Conservation (phyloP, 2,113 vertebrate species). For the Tachycineta bicolor region DNA sequence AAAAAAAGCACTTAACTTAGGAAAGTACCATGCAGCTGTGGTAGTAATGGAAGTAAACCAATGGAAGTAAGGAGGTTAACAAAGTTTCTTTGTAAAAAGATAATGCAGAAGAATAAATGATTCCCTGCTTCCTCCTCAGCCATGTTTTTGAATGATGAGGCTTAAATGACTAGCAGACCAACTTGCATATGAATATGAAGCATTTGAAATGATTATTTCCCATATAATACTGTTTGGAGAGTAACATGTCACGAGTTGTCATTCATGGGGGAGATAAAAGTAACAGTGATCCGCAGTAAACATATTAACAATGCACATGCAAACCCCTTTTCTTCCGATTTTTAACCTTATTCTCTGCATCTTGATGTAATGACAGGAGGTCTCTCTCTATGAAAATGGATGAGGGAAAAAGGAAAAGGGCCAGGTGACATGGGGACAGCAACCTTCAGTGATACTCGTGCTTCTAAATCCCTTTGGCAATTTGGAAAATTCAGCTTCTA, state of each 20-base stretch:
- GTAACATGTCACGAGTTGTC: not conserved
- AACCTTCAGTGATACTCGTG: not conserved
- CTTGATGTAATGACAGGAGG: not conserved
- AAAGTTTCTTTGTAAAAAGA: not conserved
- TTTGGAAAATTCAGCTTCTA: not conserved
- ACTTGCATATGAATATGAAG: constrained; percentile 58
- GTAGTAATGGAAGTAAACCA: no score
- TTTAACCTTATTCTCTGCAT: not conserved
- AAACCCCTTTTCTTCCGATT: not conserved
- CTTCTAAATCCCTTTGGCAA: not conserved
- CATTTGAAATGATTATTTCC: constrained; percentile 19
- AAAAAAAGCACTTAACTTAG: not conserved
- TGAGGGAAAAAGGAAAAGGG: constrained; percentile 6
- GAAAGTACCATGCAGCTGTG: not conserved
- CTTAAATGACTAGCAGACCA: not conserved
- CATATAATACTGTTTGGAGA: not conserved
- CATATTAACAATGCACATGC: not conserved
- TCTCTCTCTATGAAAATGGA: not conserved
- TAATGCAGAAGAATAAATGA: not conserved
- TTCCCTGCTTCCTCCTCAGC: not conserved
- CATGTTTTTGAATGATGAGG: not conserved
- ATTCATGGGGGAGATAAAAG: not conserved
- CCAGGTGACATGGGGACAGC: not conserved
- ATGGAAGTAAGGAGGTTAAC: not conserved
- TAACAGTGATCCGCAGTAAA: not conserved